Percentiles rank a stretch among this genome's conserved stretches.
Conservation (phyloP, 2,888 invertebrate genomes). For the Luffia ferchaultella region DNA sequence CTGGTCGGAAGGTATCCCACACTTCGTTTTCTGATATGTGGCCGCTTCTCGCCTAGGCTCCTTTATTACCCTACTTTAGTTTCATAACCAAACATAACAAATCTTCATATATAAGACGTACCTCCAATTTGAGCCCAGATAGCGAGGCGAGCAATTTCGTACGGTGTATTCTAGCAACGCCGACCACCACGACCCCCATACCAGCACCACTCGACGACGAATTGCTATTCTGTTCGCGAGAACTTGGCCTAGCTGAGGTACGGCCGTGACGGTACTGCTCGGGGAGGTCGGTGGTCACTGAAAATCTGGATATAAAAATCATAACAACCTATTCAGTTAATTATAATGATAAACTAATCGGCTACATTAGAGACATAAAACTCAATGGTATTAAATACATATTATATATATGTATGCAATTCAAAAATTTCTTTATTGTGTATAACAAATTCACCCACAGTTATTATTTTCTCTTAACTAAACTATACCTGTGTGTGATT, state of each 20-base stretch:
- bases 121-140: slow-evolving; percentile 90
- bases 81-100: too few relatives aligned
- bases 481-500: slow-evolving; percentile 81
- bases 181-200: slow-evolving; percentile 84
- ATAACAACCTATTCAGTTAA: too few relatives aligned
- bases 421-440: background rate
- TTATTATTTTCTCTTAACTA: too few relatives aligned
- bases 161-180: slow-evolving; percentile 81
- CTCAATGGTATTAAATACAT: too few relatives aligned
- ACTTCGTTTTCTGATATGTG: too few relatives aligned
- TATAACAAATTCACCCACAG: too few relatives aligned
- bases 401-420: background rate
- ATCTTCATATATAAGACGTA: too few relatives aligned
- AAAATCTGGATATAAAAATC: slow-evolving; percentile 67
- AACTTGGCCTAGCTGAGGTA: slow-evolving; percentile 30
- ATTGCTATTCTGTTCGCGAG: slow-evolving; percentile 44
- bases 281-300: slow-evolving; percentile 73
- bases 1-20: too few relatives aligned
- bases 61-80: too few relatives aligned
- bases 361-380: too few relatives aligned
- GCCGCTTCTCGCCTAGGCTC: too few relatives aligned
- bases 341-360: too few relatives aligned
- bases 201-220: slow-evolving; percentile 64
- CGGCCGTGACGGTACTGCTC: slow-evolving; percentile 68
- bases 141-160: slow-evolving; percentile 88